Evolutionary conservation across 1,140 invertebrate genomes (phyloP), one percentile per base, ranked within the genome.

Genomic region (Kradibia gibbosae): DNA sequence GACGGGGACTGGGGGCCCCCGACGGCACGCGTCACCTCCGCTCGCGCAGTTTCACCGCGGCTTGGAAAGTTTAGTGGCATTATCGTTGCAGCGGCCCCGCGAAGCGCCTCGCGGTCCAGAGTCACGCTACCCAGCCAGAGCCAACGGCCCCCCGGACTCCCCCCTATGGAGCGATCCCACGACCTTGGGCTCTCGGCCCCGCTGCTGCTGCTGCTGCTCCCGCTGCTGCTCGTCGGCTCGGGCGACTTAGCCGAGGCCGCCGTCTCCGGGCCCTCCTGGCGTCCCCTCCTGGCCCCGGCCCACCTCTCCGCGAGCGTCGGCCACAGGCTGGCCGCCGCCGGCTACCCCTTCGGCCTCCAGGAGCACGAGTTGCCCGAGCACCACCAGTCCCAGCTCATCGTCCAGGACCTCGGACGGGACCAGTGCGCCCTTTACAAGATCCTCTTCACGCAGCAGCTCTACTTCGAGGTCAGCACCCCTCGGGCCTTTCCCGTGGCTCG

Each of bases 401-500:
- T 75, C 1, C 82, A 86, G 1, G 86, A 89, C 10, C 67, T 31
- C 25, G 31, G 86, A 0, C 83, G 84, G 17, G 93, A 94, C 77
- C 91, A 92, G 22, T 95, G 95, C 85, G 92, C 93, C 34, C 88
- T 95, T 0, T 94, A 94, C 88, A 95, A 95, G 88, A 93, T 94
- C 1, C 91, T 92, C 10, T 93, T 93, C 90, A 92, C 89, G 75
- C 94, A 95, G 86, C 94, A 95, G 73, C 86, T 94, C 4, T 94
- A 94, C 85, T 94, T 93, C 82, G 94, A 95, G 89, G 92, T 92
- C 84, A 83, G 81, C 60, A 17, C 39, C 7, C 8, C 1, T 39
- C 25, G 22, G 28, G 39, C 39, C n/a, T 67, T 5, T 10, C 48
- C 2, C n/a, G n/a, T n/a, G n/a, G n/a, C n/a, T n/a, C n/a, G n/a